Percentiles rank a stretch among this genome's conserved stretches.
These are phyloP conservation scores for Sus cebifrons DNA, from an alignment of 2,797 vertebrate genomes.

Conservation along the genomic window DNA sequence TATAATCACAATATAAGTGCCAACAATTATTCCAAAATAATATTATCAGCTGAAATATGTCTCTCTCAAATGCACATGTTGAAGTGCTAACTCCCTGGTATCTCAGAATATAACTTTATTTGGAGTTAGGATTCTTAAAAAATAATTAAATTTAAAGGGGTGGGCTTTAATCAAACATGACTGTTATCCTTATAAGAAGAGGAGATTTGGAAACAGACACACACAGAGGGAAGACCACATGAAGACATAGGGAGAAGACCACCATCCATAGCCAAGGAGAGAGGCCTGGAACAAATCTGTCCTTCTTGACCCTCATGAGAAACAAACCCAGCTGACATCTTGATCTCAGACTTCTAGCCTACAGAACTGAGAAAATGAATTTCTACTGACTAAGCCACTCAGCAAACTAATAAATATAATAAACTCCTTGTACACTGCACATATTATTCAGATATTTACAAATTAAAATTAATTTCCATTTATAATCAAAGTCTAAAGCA, in stretches of 20 bases:
- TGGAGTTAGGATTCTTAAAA: neutral
- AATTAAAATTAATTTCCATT: neutral
- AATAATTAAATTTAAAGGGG: neutral
- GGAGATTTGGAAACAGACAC: slow-evolving; percentile 31
- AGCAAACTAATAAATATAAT: slow-evolving; percentile 16
- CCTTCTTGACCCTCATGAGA: neutral
- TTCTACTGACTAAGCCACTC: neutral
- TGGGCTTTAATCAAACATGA: neutral
- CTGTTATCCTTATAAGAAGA: neutral
- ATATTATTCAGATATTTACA: slow-evolving; percentile 40
- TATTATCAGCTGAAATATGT: neutral
- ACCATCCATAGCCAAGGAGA: neutral
- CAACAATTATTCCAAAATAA: neutral
- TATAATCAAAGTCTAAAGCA: slow-evolving; percentile 21
- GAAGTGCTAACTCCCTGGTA: neutral
- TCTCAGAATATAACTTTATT: neutral
- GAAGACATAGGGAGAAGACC: neutral
- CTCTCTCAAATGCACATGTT: neutral
- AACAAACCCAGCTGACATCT: neutral
- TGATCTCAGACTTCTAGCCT: neutral
- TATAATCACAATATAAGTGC: slow-evolving; percentile 21
- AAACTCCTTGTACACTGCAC: neutral
- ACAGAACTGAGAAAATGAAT: neutral
- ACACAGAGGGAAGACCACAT: neutral
- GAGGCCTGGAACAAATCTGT: neutral